A percentile compares a stretch with the other conserved stretches of the same genome.
phyloP scores from a whole-genome alignment of 2,113 vertebrate species.

The Phyllostomus discolor region DNA sequence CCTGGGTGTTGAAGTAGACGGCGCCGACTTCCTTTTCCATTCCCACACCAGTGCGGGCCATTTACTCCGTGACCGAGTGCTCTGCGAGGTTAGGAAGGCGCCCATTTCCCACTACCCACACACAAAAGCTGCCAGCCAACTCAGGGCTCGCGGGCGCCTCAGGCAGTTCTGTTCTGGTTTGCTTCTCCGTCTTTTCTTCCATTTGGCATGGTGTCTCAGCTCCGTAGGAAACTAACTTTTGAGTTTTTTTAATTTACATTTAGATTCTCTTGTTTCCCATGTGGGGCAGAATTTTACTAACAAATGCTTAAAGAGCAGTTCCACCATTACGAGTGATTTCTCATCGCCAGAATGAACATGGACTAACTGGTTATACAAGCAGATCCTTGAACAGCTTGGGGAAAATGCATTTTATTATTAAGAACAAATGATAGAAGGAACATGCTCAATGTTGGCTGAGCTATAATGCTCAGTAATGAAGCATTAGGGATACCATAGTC shows the following conservation, averaged over 20 bases:
- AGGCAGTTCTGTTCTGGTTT: constrained; percentile 66
- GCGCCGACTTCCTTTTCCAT: background rate
- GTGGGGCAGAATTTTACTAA: constrained; percentile 72
- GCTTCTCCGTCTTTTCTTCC: constrained; percentile 56
- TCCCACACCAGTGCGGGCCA: background rate
- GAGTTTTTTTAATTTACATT: constrained; percentile 73
- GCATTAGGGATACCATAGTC: background rate
- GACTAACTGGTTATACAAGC: background rate
- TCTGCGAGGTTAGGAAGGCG: constrained; percentile 18
- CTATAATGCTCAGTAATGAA: background rate
- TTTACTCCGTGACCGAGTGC: background rate
- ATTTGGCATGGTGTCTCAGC: background rate
- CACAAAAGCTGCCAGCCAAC: background rate
- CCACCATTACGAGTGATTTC: background rate
- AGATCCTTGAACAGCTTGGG: background rate
- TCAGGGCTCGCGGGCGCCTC: constrained; percentile 62
- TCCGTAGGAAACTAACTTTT: constrained; percentile 65
- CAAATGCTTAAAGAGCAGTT: constrained; percentile 3
- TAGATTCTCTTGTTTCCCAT: constrained; percentile 76
- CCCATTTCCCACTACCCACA: constrained; percentile 51
- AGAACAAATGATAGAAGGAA: background rate
- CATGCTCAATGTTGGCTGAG: background rate
- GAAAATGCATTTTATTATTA: background rate
- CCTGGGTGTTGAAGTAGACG: background rate
- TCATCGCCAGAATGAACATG: background rate